A percentile compares a stretch with the other conserved stretches of the same genome.
These are phyloP conservation scores for Tachycineta bicolor DNA, from an alignment of 2,113 vertebrate genomes.

Conservation along the genomic window DNA sequence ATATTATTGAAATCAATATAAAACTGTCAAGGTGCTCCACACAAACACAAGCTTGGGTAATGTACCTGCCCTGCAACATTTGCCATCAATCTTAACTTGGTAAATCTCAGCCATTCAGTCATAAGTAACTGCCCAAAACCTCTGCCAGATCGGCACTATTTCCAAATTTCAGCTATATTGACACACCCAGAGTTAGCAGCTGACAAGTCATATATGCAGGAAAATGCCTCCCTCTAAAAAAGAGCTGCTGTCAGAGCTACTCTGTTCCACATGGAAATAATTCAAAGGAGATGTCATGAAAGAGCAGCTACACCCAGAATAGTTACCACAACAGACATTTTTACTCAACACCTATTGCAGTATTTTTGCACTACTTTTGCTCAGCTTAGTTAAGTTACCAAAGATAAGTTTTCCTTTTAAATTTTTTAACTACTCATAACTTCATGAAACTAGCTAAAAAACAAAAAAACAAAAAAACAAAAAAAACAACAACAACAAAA, in stretches of 20 bases:
- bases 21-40: background rate
- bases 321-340: background rate
- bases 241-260: conserved; percentile 28
- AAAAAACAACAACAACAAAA: background rate
- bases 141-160: conserved; percentile 5
- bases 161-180: conserved; percentile 52
- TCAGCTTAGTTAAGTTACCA: background rate
- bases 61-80: background rate
- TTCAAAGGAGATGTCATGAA: conserved; percentile 12
- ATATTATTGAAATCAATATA: conserved; percentile 8
- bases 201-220: conserved; percentile 48
- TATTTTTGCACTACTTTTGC: background rate
- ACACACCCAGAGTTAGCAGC: conserved; percentile 41
- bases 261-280: conserved; percentile 40
- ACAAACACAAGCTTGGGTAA: conserved; percentile 5
- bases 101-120: conserved; percentile 3
- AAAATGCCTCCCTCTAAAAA: conserved; percentile 48
- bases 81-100: background rate
- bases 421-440: background rate
- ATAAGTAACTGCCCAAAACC: conserved; percentile 31
- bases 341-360: background rate
- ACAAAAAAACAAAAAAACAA: background rate
- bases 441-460: background rate
- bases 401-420: background rate
- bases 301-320: background rate